Conservation (phyloP, 1,140 invertebrate species). For the Eulimnadia texana region DNA sequence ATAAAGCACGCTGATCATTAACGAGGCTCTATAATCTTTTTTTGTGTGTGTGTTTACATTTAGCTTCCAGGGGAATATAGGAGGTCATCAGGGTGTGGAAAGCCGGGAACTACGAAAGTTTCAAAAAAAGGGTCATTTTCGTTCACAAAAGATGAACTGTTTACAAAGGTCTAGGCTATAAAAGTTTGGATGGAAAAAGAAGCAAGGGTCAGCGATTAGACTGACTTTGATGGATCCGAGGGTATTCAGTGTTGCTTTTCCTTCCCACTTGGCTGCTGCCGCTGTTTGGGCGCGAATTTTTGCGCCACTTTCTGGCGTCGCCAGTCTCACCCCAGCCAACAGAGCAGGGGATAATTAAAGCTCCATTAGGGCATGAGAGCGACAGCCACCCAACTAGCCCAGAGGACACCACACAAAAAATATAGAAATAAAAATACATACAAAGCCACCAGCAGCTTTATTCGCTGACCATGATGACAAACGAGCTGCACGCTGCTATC, state of each 20-base stretch:
- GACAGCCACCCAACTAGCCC: neutral
- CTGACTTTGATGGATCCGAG: constrained; percentile 13
- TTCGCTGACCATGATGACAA: neutral
- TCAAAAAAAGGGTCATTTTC: too few species aligned
- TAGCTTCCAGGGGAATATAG: too few species aligned
- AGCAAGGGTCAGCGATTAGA: constrained; percentile 11
- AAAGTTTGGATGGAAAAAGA: neutral
- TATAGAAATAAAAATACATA: neutral
- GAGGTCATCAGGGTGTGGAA: too few species aligned
- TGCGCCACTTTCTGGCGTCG: neutral
- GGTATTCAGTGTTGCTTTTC: neutral
- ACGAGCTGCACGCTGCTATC: neutral
- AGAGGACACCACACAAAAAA: neutral
- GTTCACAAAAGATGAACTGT: neutral
- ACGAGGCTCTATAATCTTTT: neutral
- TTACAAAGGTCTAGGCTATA: neutral
- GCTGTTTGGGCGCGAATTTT: neutral
- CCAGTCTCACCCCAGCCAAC: neutral
- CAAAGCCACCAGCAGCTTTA: neutral
- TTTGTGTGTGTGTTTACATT: neutral
- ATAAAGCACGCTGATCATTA: neutral
- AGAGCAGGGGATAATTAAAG: constrained; percentile 9
- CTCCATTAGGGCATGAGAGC: constrained; percentile 4
- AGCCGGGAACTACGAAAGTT: too few species aligned
- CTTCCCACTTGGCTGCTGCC: too few species aligned